phyloP scores from a whole-genome alignment of 2,888 invertebrate species.

The Brachyptera putata region DNA sequence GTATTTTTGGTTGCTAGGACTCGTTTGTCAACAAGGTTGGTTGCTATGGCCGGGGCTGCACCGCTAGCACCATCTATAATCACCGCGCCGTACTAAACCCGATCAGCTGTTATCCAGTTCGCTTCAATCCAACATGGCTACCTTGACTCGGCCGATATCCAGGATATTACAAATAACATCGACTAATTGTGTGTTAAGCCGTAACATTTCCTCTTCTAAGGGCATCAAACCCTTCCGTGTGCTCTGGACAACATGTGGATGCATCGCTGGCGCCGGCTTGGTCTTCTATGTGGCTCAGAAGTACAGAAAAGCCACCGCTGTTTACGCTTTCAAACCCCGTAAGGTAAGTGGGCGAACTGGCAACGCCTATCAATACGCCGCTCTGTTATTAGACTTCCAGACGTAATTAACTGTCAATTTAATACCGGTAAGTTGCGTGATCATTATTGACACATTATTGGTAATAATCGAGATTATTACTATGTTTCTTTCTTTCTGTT shows the following conservation, averaged over 20 bases:
- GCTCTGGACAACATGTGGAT: slow-evolving; percentile 36
- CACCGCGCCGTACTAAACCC: background rate
- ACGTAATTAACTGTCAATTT: slow-evolving; percentile 22
- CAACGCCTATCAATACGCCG: slow-evolving; percentile 20
- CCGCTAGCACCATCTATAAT: too few species aligned
- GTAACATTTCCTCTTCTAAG: slow-evolving; percentile 44
- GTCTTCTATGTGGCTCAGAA: slow-evolving; percentile 47
- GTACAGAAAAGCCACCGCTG: slow-evolving; percentile 43
- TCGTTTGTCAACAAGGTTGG: too few species aligned
- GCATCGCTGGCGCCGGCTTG: slow-evolving; percentile 48
- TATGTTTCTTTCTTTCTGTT: too few species aligned
- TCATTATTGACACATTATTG: background rate
- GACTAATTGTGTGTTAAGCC: slow-evolving; percentile 43
- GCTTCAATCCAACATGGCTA: slow-evolving; percentile 51
- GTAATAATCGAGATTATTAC: too few species aligned
- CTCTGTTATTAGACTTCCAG: slow-evolving; percentile 23
- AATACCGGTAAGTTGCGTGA: too few species aligned
- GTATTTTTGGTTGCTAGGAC: slow-evolving; percentile 16
- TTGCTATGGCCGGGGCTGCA: slow-evolving; percentile 7
- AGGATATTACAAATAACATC: slow-evolving; percentile 47
- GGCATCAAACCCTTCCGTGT: slow-evolving; percentile 39
- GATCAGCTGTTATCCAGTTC: slow-evolving; percentile 24
- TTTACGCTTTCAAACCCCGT: slow-evolving; percentile 51
- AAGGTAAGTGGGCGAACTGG: slow-evolving; percentile 50
- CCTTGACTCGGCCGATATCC: slow-evolving; percentile 47